Evolutionary conservation across 1,140 invertebrate species (phyloP), one percentile per base, ranked within the genome.

Genomic region (Hypothenemus hampei): DNA sequence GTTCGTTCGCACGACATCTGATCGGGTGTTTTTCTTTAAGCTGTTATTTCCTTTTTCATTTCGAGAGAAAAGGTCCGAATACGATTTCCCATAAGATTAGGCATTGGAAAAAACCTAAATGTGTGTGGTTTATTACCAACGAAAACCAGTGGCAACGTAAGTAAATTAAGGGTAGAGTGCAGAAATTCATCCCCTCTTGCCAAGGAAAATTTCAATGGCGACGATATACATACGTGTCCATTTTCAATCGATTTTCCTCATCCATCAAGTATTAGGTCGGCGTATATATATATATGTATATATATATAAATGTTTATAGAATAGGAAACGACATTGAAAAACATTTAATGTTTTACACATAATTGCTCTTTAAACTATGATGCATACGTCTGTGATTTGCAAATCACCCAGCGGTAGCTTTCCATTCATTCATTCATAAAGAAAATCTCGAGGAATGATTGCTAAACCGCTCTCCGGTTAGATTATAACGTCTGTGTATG

Each of bases 251-350:
- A 60, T 57, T 60, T 60, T 58, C 54, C 46, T 36, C 46, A 49
- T 60, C n/a, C n/a, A n/a, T n/a, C n/a, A n/a, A n/a, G n/a, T n/a
- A n/a, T n/a, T n/a, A n/a, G 13, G 36, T 13, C 39, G 3, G 40
- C 26, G 29, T n/a, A n/a, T n/a, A n/a, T n/a, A n/a, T n/a, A n/a
- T n/a, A n/a, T n/a, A n/a, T n/a, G n/a, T n/a, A n/a, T n/a, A n/a
- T n/a, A n/a, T n/a, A n/a, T n/a, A n/a, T n/a, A n/a, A n/a, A n/a
- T n/a, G n/a, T n/a, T n/a, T n/a, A n/a, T n/a, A n/a, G n/a, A n/a
- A n/a, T n/a, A n/a, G n/a, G n/a, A n/a, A 53, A 60, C 52, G 60
- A 54, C 60, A 62, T 62, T 62, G 60, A 59, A 59, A 62, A 59
- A 44, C 57, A 59, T 62, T 53, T 44, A n/a, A 44, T 59, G 37